Evolutionary conservation across 2,797 vertebrate species (phyloP).

Genomic region (Denticeps clupeoides): DNA sequence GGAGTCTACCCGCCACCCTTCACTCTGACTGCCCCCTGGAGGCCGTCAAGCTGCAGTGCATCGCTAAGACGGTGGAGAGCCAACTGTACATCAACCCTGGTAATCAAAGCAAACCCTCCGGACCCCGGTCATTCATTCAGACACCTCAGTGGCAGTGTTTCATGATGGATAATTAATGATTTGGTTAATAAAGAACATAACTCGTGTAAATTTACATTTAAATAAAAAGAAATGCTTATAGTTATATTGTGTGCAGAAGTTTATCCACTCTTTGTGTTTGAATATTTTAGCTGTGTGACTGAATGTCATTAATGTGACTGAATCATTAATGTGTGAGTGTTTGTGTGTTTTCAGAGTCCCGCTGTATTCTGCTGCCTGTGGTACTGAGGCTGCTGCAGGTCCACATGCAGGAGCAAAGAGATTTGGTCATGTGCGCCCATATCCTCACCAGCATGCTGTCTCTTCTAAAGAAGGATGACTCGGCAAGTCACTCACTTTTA

Average conservation of each 20-base stretch:
- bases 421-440: conserved; percentile 85
- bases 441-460: conserved; percentile 97
- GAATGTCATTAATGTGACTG: too few relatives aligned
- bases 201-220: too few relatives aligned
- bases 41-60: conserved; percentile 88
- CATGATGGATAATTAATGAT: too few relatives aligned
- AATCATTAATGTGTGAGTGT: not conserved
- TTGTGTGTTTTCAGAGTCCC: conserved; percentile 65
- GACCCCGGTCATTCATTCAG: too few relatives aligned
- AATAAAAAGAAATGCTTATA: too few relatives aligned
- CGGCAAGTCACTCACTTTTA: conserved; percentile 10
- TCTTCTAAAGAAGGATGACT: conserved; percentile 80
- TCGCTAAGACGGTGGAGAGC: conserved; percentile 88
- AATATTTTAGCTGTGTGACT: too few relatives aligned
- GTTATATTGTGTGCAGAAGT: too few relatives aligned
- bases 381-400: conserved; percentile 84
- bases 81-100: conserved; percentile 86
- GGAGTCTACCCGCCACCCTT: conserved; percentile 75
- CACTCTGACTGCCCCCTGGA: conserved; percentile 83
- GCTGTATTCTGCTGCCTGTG: conserved; percentile 86
- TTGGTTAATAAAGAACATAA: too few relatives aligned
- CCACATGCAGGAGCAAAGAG: conserved; percentile 91
- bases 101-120: too few relatives aligned
- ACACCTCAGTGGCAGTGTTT: too few relatives aligned
- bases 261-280: too few relatives aligned